Percentiles rank a stretch among this genome's conserved stretches.
Evolutionary conservation across 2,797 vertebrate species (phyloP).

Genomic region (Rhincodon typus): DNA sequence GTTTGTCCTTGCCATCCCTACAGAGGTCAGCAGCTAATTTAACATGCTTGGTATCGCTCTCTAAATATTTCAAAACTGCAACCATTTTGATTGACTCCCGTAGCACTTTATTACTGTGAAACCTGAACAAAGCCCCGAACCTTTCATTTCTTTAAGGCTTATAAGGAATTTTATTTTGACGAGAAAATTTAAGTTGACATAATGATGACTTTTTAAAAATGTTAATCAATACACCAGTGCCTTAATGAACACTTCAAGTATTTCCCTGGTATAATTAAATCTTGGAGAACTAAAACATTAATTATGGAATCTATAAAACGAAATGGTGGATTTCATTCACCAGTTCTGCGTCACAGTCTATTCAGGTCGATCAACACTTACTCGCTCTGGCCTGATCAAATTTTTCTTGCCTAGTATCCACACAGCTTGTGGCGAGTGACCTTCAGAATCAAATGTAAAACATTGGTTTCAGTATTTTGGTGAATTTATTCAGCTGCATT

Average conservation of each 20-base stretch:
- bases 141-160: neutral
- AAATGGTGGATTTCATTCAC: neutral
- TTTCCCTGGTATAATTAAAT: neutral
- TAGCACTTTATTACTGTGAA: neutral
- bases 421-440: neutral
- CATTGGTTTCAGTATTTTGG: neutral
- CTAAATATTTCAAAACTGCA: neutral
- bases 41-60: neutral
- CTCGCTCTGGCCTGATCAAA: neutral
- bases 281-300: neutral
- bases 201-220: neutral
- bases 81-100: neutral
- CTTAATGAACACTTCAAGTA: neutral
- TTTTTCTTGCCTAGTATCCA: neutral
- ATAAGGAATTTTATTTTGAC: neutral
- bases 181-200: neutral
- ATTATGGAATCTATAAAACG: neutral
- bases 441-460: neutral
- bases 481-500: neutral
- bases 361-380: neutral
- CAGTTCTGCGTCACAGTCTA: neutral
- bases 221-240: neutral
- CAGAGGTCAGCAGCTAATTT: constrained; percentile 5
- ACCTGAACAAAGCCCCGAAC: neutral
- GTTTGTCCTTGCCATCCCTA: neutral